Evolutionary conservation across 2,113 vertebrate species (phyloP).

Genomic region (Ceyx melanurus): DNA sequence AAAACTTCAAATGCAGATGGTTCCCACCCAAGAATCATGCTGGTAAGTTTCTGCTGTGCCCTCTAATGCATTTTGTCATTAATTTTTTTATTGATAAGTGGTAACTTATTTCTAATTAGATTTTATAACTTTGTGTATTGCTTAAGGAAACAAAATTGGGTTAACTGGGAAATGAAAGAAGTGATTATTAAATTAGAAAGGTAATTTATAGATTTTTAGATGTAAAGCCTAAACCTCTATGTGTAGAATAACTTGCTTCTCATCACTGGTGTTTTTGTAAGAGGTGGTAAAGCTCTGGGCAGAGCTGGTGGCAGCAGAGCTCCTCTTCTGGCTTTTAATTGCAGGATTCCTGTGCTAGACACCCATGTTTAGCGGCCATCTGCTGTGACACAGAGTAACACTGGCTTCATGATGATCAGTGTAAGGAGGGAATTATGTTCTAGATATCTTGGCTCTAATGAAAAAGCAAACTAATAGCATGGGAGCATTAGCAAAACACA

Average conservation of each 20-base stretch:
- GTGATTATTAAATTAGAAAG: background rate
- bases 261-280: background rate
- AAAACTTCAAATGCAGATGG: background rate
- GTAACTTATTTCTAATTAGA: background rate
- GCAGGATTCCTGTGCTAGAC: background rate
- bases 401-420: background rate
- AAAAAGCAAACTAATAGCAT: background rate
- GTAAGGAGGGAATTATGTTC: background rate
- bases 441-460: background rate
- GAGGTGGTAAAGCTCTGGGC: background rate
- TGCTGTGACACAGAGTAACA: background rate
- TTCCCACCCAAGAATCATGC: background rate
- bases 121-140: background rate
- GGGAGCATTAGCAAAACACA: background rate
- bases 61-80: background rate
- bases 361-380: background rate
- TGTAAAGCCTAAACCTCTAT: background rate
- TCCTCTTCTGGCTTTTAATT: background rate
- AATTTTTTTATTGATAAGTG: background rate
- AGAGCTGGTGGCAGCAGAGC: background rate
- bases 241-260: background rate
- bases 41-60: background rate
- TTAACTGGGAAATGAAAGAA: background rate
- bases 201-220: background rate
- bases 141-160: background rate